Evolutionary conservation across 2,797 vertebrate species (phyloP), one percentile per base, ranked within the genome.

Genomic region (Sylvia borin): DNA sequence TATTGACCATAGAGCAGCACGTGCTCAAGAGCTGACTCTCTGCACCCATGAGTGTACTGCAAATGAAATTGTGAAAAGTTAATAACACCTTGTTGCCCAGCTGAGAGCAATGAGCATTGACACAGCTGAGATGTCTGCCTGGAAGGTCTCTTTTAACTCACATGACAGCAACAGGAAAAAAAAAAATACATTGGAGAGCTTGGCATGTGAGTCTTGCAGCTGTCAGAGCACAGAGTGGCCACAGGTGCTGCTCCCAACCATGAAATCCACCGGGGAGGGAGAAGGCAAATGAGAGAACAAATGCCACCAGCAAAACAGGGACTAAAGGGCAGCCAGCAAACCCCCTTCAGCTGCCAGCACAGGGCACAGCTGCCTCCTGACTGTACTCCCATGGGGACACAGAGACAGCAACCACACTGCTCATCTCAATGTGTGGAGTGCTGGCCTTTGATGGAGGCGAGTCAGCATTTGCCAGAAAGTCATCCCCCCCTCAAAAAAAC

Each of bases 141-240:
- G 62, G 87, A 73, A 92, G 79, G 73, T 85, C 42, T 77, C 82
- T 76, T 60, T 78, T 60, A 87, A 81, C 55, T 12, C 70, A 84
- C 68, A 88, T 72, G 82, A 90, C 73, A 93, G 57, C 62, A 83
- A 68, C 12, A 91, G 54, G 21, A 29, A 67, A 88, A 86, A 88
- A 65, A 67, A 88, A 86, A 85, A 58, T 22, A 50, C 53, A n/a
- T 76, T 74, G 55, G 29, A 43, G 58, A 88, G 76, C 40, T 79
- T 93, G 95, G 94, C 92, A 85, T 77, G 16, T 5, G 64, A 86
- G 70, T 64, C 48, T 80, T 92, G 91, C 95, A 94, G 91, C 94
- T 95, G 95, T 73, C 90, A 92, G 77, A 91, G 70, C 73, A 48
- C 29, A 42, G 48, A 93, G 92, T 45, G 92, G 94, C 89, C 96